Conservation (phyloP, 2,888 invertebrate species). For the Dolichopus griseipennis region DNA sequence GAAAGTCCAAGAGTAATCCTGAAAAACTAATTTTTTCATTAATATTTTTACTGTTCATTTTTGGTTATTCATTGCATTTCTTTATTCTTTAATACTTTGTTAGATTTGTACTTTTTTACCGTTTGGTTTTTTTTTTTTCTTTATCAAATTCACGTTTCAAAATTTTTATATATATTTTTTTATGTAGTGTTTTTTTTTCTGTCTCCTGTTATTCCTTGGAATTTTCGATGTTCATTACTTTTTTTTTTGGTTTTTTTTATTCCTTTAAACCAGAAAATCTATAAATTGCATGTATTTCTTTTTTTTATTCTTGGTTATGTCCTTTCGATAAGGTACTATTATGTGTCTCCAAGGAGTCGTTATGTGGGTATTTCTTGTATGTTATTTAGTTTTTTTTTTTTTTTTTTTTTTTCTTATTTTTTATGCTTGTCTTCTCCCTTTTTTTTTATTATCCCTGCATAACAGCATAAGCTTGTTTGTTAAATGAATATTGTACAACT, state of each 20-base stretch:
- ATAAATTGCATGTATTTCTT: background rate
- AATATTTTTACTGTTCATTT: too few species aligned
- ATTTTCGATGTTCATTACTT: background rate
- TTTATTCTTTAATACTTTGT: background rate
- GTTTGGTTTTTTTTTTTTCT: background rate
- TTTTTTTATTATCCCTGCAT: too few species aligned
- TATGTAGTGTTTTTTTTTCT: background rate
- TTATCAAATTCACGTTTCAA: background rate
- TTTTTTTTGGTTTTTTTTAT: background rate
- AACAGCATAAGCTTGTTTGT: too few species aligned
- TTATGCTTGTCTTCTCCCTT: too few species aligned
- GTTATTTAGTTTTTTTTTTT: background rate
- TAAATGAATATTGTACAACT: too few species aligned
- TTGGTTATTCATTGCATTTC: too few species aligned
- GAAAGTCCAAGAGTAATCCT: too few species aligned
- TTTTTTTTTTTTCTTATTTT: too few species aligned
- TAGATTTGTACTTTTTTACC: too few species aligned
- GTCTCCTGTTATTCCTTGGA: too few species aligned
- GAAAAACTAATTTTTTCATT: too few species aligned
- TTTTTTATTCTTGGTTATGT: background rate
- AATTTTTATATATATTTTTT: too few species aligned
- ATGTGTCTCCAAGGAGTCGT: conserved; percentile 3
- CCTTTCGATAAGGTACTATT: conserved; percentile 6
- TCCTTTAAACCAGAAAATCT: background rate
- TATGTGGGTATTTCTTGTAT: background rate